These are phyloP conservation scores for Crenichthys baileyi DNA, from an alignment of 2,797 vertebrate species.

Conservation along the genomic window DNA sequence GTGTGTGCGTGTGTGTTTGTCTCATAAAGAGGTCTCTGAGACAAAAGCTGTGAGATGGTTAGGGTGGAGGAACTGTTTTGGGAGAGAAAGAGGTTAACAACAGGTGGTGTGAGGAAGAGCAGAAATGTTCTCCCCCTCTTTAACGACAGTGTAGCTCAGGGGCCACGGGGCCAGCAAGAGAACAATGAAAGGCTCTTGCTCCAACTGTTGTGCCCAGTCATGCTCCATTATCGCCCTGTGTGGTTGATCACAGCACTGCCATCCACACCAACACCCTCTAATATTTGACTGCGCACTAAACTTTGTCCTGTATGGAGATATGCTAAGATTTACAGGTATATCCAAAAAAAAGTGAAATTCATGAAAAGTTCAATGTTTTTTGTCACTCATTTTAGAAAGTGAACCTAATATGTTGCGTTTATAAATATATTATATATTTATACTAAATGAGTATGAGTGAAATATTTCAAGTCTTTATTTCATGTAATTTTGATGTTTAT, in stretches of 20 bases:
- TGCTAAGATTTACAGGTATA: neutral
- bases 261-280: conserved; percentile 14
- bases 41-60: conserved; percentile 61
- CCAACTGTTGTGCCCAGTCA: conserved; percentile 61
- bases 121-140: conserved; percentile 48
- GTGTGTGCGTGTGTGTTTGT: conserved; percentile 29
- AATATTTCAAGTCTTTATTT: too few species aligned
- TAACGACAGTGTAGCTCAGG: conserved; percentile 56
- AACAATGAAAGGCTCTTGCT: conserved; percentile 67
- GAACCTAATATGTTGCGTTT: too few species aligned
- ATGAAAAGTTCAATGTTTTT: too few species aligned
- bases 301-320: neutral
- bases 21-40: conserved; percentile 52
- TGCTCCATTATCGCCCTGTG: conserved; percentile 49
- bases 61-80: conserved; percentile 8
- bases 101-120: conserved; percentile 81
- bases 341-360: too few species aligned
- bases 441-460: too few species aligned
- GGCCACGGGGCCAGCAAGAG: conserved; percentile 50
- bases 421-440: too few species aligned
- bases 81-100: conserved; percentile 65
- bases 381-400: too few species aligned
- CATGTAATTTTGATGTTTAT: too few species aligned
- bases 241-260: conserved; percentile 43
- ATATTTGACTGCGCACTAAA: neutral